Conservation (phyloP, 2,888 invertebrate genomes). For the Steinernema carpocapsae region DNA sequence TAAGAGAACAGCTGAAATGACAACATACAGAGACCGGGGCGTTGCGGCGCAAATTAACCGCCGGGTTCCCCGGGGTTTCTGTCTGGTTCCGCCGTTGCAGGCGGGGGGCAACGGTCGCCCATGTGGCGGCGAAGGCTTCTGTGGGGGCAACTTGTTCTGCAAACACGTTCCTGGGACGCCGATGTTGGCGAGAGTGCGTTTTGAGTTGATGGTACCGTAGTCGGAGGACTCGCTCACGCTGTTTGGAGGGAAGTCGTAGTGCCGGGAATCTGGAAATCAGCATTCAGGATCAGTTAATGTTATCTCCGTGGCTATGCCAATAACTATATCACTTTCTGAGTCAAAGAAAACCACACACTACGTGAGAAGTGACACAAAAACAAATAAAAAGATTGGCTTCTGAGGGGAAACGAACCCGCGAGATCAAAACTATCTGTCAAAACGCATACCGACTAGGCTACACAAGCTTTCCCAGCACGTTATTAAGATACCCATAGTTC, state of each 20-base stretch:
- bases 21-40: constrained; percentile 5
- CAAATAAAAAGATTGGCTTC: too few relatives aligned
- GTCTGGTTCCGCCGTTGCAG: not conserved
- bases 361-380: too few relatives aligned
- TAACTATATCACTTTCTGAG: too few relatives aligned
- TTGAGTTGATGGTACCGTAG: constrained; percentile 17
- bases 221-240: not conserved
- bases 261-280: not conserved
- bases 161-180: not conserved
- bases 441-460: too few relatives aligned
- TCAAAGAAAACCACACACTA: too few relatives aligned
- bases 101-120: not conserved
- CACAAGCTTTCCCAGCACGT: too few relatives aligned
- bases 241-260: constrained; percentile 12
- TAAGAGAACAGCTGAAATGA: too few relatives aligned
- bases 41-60: not conserved
- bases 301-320: too few relatives aligned
- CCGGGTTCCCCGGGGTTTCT: not conserved
- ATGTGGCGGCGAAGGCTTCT: not conserved
- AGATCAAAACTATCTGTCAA: too few relatives aligned
- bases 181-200: not conserved
- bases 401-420: too few relatives aligned
- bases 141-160: constrained; percentile 16
- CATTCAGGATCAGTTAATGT: too few relatives aligned
- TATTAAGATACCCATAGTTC: too few relatives aligned